Percentiles rank a stretch among this genome's conserved stretches.
Conservation (phyloP, 2,888 invertebrate genomes). For the Minunthozetes semirufus region DNA sequence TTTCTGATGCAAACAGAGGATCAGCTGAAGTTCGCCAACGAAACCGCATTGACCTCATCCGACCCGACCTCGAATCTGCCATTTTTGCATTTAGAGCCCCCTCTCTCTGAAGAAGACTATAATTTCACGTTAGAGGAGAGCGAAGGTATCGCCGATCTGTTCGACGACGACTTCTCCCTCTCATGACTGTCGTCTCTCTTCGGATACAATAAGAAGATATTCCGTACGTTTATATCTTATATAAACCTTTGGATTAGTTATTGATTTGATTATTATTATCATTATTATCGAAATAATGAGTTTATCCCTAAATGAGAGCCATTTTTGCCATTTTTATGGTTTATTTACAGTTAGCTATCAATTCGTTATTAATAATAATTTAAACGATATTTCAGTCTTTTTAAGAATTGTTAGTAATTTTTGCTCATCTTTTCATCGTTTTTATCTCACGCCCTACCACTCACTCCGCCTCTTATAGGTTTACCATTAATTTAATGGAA, state of each 20-base stretch:
- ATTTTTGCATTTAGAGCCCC: constrained; percentile 69
- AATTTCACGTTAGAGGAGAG: constrained; percentile 48
- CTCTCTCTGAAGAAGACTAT: constrained; percentile 48
- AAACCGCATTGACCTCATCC: constrained; percentile 39
- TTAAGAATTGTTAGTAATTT: not conserved
- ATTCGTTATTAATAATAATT: not conserved
- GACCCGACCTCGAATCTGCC: constrained; percentile 48
- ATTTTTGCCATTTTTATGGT: not conserved
- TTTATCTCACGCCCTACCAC: not conserved
- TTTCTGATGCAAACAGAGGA: constrained; percentile 59
- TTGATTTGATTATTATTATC: not conserved
- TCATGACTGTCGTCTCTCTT: not conserved
- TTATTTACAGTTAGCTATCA: not conserved
- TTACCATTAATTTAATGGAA: not conserved
- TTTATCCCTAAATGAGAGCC: not conserved
- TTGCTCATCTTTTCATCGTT: not conserved
- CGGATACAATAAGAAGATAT: not conserved
- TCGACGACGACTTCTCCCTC: constrained; percentile 45
- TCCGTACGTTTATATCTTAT: not conserved
- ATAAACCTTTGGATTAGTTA: not conserved
- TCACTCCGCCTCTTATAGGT: not conserved
- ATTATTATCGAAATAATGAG: not conserved
- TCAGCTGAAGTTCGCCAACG: constrained; percentile 50
- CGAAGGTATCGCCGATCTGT: constrained; percentile 49
- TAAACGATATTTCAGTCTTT: not conserved